phyloP scores from a whole-genome alignment of 2,888 invertebrate species.

The Oasisia sp. region DNA sequence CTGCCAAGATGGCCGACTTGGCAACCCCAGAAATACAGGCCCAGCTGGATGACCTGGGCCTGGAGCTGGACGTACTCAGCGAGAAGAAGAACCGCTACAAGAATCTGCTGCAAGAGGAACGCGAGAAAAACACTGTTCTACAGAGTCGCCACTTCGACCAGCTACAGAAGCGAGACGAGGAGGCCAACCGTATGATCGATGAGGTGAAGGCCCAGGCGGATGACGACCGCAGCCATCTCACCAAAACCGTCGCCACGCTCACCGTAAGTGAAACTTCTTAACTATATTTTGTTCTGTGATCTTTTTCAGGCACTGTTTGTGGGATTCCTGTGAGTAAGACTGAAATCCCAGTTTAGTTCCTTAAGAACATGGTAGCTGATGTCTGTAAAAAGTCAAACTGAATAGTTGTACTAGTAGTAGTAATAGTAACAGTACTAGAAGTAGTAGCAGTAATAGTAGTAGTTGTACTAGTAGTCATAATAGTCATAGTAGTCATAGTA shows the following conservation, averaged over 20 bases:
- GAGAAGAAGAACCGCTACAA: conserved; percentile 49
- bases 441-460: no score
- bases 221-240: background rate
- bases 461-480: no score
- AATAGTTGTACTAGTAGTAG: no score
- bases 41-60: conserved; percentile 30
- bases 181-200: background rate
- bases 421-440: no score
- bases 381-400: no score
- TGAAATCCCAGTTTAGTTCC: no score
- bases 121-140: conserved; percentile 41
- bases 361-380: no score
- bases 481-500: no score
- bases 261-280: background rate
- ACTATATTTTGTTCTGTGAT: no score
- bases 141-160: conserved; percentile 44
- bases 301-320: no score
- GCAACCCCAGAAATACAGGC: conserved; percentile 18
- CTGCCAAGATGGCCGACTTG: conserved; percentile 19
- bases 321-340: no score
- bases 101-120: conserved; percentile 47
- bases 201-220: background rate
- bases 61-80: conserved; percentile 41
- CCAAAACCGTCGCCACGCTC: background rate
- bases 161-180: conserved; percentile 24